Evolutionary conservation across 2,888 invertebrate genomes (phyloP).

Genomic region (Ectropis crepuscularia): DNA sequence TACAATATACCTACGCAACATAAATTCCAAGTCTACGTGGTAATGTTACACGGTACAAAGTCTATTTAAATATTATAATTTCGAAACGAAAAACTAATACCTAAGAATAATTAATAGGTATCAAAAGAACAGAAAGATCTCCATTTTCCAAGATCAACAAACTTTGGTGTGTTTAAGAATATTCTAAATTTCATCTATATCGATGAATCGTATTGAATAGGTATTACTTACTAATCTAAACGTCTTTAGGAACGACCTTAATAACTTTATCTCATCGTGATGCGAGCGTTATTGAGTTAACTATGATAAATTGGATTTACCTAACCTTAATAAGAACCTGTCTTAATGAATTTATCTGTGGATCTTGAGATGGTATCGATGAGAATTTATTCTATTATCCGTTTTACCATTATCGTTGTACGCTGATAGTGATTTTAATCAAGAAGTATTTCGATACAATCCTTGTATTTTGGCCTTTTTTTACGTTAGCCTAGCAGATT

Average conservation of each 20-base stretch:
- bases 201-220: constrained; percentile 8
- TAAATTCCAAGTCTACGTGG: too few species aligned
- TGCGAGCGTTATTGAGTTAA: constrained; percentile 23
- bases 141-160: not conserved
- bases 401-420: not conserved
- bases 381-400: not conserved
- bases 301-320: constrained; percentile 25
- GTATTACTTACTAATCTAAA: constrained; percentile 12
- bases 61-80: too few species aligned
- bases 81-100: too few species aligned
- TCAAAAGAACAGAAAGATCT: too few species aligned
- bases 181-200: not conserved
- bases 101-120: too few species aligned
- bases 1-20: too few species aligned
- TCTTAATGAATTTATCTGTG: constrained; percentile 15
- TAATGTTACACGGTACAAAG: too few species aligned
- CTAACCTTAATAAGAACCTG: constrained; percentile 18
- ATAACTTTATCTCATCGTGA: constrained; percentile 24
- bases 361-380: constrained; percentile 1
- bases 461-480: too few species aligned
- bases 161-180: not conserved
- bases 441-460: too few species aligned
- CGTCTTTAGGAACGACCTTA: constrained; percentile 10
- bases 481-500: too few species aligned
- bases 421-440: too few species aligned